A percentile compares a stretch with the other conserved stretches of the same genome.
phyloP scores from a whole-genome alignment of 2,113 vertebrate species.

The Tupaia tana region DNA sequence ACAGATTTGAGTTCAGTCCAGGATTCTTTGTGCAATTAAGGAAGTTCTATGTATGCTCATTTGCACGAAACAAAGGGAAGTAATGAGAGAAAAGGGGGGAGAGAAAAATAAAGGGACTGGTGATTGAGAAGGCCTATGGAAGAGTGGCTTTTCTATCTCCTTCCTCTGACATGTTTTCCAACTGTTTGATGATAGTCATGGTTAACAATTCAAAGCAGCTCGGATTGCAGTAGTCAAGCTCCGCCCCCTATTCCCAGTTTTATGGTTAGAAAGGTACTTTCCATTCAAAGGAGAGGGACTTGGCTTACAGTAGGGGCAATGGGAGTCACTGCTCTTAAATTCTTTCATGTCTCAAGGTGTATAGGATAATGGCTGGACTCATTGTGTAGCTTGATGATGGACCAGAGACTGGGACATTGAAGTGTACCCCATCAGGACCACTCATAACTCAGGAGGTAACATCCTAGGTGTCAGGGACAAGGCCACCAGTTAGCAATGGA shows the following conservation, averaged over 20 bases:
- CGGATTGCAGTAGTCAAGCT: neutral
- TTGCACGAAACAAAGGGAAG: conserved; percentile 13
- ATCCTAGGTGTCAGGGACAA: neutral
- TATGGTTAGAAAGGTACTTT: neutral
- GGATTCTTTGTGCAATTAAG: neutral
- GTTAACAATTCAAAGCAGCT: neutral
- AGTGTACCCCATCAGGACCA: neutral
- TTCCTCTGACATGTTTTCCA: neutral
- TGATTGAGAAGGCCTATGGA: neutral
- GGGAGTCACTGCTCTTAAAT: neutral
- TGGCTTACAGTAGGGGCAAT: neutral
- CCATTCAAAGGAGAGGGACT: neutral
- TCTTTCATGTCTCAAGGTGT: neutral
- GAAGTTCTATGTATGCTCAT: neutral
- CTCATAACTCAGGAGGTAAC: neutral
- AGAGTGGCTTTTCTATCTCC: neutral
- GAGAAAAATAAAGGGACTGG: neutral
- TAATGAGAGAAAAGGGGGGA: neutral
- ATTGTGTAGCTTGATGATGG: neutral
- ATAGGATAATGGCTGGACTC: neutral
- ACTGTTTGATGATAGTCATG: neutral
- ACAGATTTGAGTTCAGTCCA: neutral
- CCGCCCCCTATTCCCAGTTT: neutral
- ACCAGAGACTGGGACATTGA: neutral
- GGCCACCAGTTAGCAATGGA: neutral